Conservation (phyloP, 2,113 vertebrate genomes). For the Machaerirhynchus nigripectus region DNA sequence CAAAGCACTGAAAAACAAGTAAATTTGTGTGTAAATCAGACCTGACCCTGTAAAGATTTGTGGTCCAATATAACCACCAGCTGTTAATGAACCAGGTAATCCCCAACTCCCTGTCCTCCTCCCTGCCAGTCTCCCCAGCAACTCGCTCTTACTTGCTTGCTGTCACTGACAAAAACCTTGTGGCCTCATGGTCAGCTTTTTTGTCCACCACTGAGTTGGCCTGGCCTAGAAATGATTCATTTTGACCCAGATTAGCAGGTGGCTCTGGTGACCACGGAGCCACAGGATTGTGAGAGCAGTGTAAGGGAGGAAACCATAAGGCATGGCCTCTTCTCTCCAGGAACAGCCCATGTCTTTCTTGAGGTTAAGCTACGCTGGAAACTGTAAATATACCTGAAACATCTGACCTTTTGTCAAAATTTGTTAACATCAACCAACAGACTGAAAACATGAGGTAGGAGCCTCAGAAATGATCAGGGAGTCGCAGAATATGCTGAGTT, state of each 20-base stretch:
- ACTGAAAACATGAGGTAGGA: background rate
- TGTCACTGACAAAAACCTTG: background rate
- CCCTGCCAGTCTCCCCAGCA: background rate
- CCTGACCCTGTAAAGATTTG: background rate
- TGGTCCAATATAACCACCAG: background rate
- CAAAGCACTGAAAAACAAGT: background rate
- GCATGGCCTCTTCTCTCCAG: background rate
- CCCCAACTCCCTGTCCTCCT: background rate
- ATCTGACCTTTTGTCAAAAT: background rate
- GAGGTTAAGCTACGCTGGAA: background rate
- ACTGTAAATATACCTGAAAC: background rate
- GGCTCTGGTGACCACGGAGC: background rate
- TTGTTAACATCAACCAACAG: fast-evolving
- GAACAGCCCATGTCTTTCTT: background rate
- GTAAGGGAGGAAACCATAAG: background rate
- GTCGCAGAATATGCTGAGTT: background rate
- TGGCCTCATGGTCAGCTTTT: fast-evolving
- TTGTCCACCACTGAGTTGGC: background rate
- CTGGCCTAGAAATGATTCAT: background rate
- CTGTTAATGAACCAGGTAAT: background rate
- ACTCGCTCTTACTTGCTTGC: fast-evolving
- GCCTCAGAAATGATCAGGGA: background rate
- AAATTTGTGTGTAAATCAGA: background rate
- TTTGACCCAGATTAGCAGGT: background rate
- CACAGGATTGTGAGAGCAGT: background rate